phyloP scores from a whole-genome alignment of 2,888 invertebrate genomes.

The Baccha elongata region DNA sequence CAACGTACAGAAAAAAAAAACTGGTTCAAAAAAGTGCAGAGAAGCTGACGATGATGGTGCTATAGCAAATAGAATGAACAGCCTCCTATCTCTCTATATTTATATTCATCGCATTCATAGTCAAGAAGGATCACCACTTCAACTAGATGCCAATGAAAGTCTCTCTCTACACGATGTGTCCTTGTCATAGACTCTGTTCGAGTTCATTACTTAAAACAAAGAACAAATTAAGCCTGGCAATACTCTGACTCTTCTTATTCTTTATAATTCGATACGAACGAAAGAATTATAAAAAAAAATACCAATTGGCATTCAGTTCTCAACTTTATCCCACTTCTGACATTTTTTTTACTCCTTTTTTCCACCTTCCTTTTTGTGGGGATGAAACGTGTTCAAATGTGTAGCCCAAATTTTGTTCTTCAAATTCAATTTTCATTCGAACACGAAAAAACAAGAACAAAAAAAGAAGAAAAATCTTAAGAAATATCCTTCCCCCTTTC shows the following conservation, averaged over 20 bases:
- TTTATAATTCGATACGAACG: constrained; percentile 38
- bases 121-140: constrained; percentile 26
- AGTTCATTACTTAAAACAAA: constrained; percentile 60
- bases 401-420: constrained; percentile 22
- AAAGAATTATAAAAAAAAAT: constrained; percentile 13
- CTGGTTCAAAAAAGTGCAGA: constrained; percentile 1
- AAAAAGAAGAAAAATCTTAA: not conserved
- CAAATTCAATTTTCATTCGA: constrained; percentile 26
- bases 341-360: not conserved
- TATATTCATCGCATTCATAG: constrained; percentile 24
- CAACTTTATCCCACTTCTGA: constrained; percentile 20
- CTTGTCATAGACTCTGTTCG: constrained; percentile 31
- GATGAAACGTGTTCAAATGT: constrained; percentile 22
- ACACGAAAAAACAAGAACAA: not conserved
- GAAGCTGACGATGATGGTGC: not conserved
- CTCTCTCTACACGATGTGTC: not conserved
- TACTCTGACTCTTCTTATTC: constrained; percentile 24
- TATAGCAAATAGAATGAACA: not conserved
- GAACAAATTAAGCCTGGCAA: constrained; percentile 67
- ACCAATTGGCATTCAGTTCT: constrained; percentile 48
- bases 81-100: not conserved
- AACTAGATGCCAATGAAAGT: constrained; percentile 32
- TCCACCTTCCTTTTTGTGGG: not conserved
- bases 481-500: not conserved
- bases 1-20: not conserved